Conservation (phyloP, 2,888 invertebrate species). For the Therioaphis trifolii region DNA sequence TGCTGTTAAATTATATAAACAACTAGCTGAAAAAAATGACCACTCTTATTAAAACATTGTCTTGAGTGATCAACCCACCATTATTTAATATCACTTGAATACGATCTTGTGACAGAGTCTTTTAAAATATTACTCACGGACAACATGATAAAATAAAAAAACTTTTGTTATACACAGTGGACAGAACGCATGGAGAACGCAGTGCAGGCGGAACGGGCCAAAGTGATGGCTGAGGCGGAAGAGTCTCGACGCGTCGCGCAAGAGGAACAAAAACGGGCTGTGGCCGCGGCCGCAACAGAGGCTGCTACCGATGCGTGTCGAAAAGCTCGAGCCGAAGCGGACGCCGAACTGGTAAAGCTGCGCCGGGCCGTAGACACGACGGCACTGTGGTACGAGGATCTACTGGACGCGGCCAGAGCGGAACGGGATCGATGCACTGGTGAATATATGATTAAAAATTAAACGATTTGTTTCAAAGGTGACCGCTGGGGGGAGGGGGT, state of each 20-base stretch:
- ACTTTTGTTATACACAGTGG: no score
- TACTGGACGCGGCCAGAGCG: constrained; percentile 6
- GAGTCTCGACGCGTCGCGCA: background rate
- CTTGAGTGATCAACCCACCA: no score
- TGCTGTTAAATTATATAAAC: no score
- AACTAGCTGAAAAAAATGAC: no score
- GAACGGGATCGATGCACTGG: constrained; percentile 27
- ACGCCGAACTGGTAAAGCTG: constrained; percentile 24
- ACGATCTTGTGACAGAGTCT: no score
- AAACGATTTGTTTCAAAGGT: no score
- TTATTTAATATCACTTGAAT: no score
- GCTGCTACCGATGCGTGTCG: constrained; percentile 18
- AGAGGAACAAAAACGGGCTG: background rate
- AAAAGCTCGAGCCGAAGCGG: constrained; percentile 39
- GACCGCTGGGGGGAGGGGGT: no score
- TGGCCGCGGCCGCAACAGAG: background rate
- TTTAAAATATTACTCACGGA: no score
- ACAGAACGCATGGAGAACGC: background rate
- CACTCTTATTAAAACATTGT: no score
- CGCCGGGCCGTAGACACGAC: constrained; percentile 40
- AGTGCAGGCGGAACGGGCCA: constrained; percentile 21
- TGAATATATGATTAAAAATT: no score
- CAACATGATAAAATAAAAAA: no score
- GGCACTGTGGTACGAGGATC: constrained; percentile 40
- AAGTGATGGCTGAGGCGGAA: background rate